phyloP scores from a whole-genome alignment of 2,888 invertebrate species.

The Phyllotreta striolata region DNA sequence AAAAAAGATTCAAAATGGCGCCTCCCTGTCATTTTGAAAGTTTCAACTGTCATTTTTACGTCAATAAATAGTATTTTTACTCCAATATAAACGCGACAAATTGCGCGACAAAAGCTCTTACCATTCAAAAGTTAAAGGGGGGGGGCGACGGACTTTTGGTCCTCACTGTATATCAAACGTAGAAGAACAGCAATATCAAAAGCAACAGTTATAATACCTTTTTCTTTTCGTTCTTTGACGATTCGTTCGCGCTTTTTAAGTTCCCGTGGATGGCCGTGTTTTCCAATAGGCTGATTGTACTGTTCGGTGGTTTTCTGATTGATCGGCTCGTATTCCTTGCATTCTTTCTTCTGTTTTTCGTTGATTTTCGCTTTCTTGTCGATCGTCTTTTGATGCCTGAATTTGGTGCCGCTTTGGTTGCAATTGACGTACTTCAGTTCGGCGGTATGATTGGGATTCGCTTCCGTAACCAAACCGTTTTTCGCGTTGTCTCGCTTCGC shows the following conservation, averaged over 20 bases:
- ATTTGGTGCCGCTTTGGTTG: conserved; percentile 32
- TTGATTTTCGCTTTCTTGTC: conserved; percentile 35
- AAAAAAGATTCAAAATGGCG: too few relatives aligned
- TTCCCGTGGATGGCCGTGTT: conserved; percentile 34
- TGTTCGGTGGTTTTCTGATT: conserved; percentile 25
- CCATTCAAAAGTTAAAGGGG: too few relatives aligned
- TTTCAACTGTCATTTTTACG: too few relatives aligned
- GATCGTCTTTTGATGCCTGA: conserved; percentile 34
- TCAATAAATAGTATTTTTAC: too few relatives aligned
- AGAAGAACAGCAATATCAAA: too few relatives aligned
- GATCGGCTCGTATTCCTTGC: conserved; percentile 28
- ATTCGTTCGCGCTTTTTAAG: conserved; percentile 45
- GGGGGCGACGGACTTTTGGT: too few relatives aligned
- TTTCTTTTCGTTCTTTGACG: conserved; percentile 53
- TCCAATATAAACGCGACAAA: too few relatives aligned
- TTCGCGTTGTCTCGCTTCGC: conserved; percentile 13
- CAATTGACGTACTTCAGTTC: conserved; percentile 38
- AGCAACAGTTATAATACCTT: conserved; percentile 37
- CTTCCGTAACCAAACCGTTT: conserved; percentile 30
- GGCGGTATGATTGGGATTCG: conserved; percentile 34
- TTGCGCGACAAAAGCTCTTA: too few relatives aligned
- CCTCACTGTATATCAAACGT: too few relatives aligned
- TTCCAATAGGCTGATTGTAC: conserved; percentile 20
- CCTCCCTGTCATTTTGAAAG: too few relatives aligned
- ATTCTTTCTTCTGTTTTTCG: conserved; percentile 38